phyloP scores from a whole-genome alignment of 1,140 invertebrate genomes.

The Drosophila takahashii region DNA sequence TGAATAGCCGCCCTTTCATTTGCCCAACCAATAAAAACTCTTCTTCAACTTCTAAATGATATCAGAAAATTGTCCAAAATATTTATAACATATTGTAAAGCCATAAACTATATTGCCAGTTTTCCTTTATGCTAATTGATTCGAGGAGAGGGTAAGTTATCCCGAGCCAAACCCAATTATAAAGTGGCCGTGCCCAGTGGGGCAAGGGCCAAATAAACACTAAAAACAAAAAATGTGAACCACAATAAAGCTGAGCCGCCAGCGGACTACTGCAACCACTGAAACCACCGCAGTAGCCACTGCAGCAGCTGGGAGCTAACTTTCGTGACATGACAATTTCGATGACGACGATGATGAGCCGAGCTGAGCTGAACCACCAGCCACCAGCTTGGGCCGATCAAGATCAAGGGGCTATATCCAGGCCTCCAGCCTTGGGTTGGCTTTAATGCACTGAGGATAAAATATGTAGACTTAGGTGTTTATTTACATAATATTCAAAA shows the following conservation, averaged over 20 bases:
- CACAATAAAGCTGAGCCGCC: conserved; percentile 68
- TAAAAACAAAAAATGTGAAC: conserved; percentile 50
- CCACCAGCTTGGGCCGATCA: conserved; percentile 48
- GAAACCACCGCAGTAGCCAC: conserved; percentile 35
- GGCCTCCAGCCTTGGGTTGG: conserved; percentile 26
- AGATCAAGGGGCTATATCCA: conserved; percentile 61
- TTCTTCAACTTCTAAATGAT: not conserved
- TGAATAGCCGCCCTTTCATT: not conserved
- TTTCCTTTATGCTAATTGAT: conserved; percentile 40
- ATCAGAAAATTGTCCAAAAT: not conserved
- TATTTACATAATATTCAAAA: no score
- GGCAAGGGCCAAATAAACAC: conserved; percentile 41
- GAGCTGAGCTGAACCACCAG: conserved; percentile 12
- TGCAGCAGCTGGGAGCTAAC: conserved; percentile 71
- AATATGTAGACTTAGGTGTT: no score
- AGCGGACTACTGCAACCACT: conserved; percentile 33
- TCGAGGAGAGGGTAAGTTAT: conserved; percentile 16
- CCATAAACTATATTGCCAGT: conserved; percentile 30
- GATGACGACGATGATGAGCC: conserved; percentile 76
- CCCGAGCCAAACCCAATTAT: conserved; percentile 54
- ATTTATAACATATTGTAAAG: conserved; percentile 31
- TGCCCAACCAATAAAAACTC: not conserved
- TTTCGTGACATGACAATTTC: conserved; percentile 82
- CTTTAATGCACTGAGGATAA: conserved; percentile 19
- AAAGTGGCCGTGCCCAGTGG: conserved; percentile 58